Evolutionary conservation across 2,797 vertebrate species (phyloP), one percentile per base, ranked within the genome.

Genomic region (Sciaenops ocellatus): DNA sequence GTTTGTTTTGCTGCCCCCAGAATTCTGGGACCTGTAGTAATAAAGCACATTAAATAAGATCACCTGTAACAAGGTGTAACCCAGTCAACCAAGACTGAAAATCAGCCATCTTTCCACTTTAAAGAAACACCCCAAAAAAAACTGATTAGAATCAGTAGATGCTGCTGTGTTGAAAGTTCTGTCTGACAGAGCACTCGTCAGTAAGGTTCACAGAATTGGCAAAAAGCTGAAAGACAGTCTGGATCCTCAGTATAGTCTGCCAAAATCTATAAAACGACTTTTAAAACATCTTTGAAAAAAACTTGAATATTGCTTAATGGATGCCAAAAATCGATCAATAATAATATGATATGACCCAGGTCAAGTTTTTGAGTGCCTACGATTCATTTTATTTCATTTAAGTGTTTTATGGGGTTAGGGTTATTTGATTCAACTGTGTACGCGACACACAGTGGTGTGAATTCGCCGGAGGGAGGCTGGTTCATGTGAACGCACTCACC

Each of bases 401-500:
- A 41, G 28, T 4, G 3, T 28, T 82, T 57, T 48, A 55, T 20
- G 18, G 52, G 12, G 63, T 34, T 8, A 54, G 48, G 6, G n/a
- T 47, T 63, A 3, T 30, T 44, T 56, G 20, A 46, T 44, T 74
- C 9, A 7, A 0, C 26, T 48, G 22, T 8, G 48, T 66, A 24
- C 0, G n/a, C 1, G 17, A 26, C 12, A 20, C 12, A 61, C 7
- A 3, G 30, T 4, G 28, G 26, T 41, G 52, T 8, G 67, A 68
- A 12, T 56, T 48, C 8, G 34, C 34, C 34, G 8, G 8, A 22
- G 1, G 59, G 42, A 62, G 26, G 61, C 62, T 50, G 62, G 44
- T n/a, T 62, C 46, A 9, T 18, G 26, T 77, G 66, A 69, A 81
- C 46, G 46, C 28, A 90, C 97, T 98, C 90, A 99, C 98, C 95